Evolutionary conservation across 2,113 vertebrate species (phyloP).

Genomic region (Corydoras sp.): DNA sequence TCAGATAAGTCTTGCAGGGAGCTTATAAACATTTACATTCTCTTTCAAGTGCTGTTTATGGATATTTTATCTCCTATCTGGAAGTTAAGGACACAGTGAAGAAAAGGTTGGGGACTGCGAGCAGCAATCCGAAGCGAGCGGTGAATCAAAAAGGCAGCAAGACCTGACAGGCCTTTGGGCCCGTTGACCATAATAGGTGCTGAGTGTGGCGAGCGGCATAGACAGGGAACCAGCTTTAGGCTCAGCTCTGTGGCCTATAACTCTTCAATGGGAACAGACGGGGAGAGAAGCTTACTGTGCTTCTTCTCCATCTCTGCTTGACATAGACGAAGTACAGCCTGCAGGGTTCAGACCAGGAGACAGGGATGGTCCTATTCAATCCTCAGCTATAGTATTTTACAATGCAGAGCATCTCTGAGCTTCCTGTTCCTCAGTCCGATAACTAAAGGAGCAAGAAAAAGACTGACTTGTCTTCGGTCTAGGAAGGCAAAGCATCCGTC

Average conservation of each 20-base stretch:
- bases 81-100: conserved; percentile 46
- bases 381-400: conserved; percentile 21
- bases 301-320: conserved; percentile 23
- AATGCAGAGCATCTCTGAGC: conserved; percentile 23
- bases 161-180: conserved; percentile 42
- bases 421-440: conserved; percentile 33
- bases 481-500: no score
- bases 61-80: conserved; percentile 59
- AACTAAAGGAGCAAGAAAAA: conserved; percentile 1
- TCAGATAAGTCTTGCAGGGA: conserved; percentile 57
- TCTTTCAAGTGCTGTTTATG: conserved; percentile 61
- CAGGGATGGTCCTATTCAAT: conserved; percentile 20
- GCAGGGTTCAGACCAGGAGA: conserved; percentile 32
- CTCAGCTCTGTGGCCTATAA: conserved; percentile 25
- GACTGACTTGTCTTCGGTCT: conserved; percentile 14
- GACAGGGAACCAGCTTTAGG: conserved; percentile 30
- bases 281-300: conserved; percentile 26
- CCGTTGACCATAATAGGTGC: conserved; percentile 51
- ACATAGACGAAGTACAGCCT: conserved; percentile 39
- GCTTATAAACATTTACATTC: conserved; percentile 62
- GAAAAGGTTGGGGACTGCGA: conserved; percentile 38
- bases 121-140: conserved; percentile 42
- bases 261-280: conserved; percentile 23
- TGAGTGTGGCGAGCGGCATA: conserved; percentile 37
- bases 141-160: conserved; percentile 47